Evolutionary conservation across 2,888 invertebrate species (phyloP).

Genomic region (Abscondita cerata): DNA sequence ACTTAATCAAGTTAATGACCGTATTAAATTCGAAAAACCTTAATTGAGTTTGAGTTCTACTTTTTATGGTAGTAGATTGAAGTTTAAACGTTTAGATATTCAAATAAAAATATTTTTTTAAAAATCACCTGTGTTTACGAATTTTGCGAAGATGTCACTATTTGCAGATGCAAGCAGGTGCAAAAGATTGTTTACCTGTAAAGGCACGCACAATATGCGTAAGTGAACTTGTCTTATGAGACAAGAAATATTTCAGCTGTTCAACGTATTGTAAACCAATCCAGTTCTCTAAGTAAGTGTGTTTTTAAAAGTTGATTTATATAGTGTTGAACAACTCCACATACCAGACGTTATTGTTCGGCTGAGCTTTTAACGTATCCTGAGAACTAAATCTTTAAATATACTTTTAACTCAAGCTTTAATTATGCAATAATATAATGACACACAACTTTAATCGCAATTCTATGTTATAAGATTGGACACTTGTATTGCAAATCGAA

Average conservation of each 20-base stretch:
- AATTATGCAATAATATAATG: too few relatives aligned
- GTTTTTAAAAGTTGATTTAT: not conserved
- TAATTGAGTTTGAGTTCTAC: too few relatives aligned
- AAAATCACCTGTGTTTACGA: constrained; percentile 39
- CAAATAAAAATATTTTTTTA: constrained; percentile 13
- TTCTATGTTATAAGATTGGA: too few relatives aligned
- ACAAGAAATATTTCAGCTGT: constrained; percentile 40
- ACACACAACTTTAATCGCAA: too few relatives aligned
- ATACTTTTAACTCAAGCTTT: constrained; percentile 8
- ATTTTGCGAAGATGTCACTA: constrained; percentile 28
- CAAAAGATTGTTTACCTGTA: constrained; percentile 32
- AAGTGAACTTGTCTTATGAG: constrained; percentile 41
- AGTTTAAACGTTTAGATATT: too few relatives aligned
- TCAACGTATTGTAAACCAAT: constrained; percentile 15
- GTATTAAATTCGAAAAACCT: too few relatives aligned
- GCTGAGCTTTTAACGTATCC: constrained; percentile 3
- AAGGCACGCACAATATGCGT: constrained; percentile 38
- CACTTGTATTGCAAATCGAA: too few relatives aligned
- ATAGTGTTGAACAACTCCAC: constrained; percentile 8
- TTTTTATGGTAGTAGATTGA: too few relatives aligned
- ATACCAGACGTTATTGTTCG: constrained; percentile 23
- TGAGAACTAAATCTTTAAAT: constrained; percentile 9
- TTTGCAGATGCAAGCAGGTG: constrained; percentile 37
- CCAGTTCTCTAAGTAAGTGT: constrained; percentile 1
- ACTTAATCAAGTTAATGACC: too few relatives aligned